Evolutionary conservation across 2,797 vertebrate genomes (phyloP).

Genomic region (Rhynchotus rufescens): DNA sequence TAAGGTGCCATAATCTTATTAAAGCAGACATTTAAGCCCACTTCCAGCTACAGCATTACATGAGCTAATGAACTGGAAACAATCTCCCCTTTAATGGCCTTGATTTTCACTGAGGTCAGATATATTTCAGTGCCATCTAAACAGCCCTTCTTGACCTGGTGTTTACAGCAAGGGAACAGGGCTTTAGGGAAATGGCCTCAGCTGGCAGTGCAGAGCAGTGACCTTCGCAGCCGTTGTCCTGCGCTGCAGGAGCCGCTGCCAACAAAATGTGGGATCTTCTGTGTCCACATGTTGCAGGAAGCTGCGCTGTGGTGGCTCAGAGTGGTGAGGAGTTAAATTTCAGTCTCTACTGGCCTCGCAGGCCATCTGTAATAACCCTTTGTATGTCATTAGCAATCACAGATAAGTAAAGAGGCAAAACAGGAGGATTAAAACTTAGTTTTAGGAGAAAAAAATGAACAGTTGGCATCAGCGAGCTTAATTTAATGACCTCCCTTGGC

Average conservation of each 20-base stretch:
- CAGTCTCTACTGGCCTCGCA: neutral
- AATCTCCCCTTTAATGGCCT: neutral
- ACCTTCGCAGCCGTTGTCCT: neutral
- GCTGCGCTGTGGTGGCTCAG: neutral
- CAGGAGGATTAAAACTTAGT: neutral
- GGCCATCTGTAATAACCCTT: neutral
- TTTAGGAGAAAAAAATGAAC: neutral
- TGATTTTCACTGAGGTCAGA: neutral
- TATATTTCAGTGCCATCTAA: neutral
- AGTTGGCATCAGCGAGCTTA: neutral
- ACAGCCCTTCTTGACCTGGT: neutral
- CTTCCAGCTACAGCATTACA: neutral
- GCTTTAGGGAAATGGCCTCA: neutral
- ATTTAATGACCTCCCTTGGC: neutral
- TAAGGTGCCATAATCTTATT: neutral
- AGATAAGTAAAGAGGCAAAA: neutral
- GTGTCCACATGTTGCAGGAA: neutral
- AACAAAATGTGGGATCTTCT: neutral
- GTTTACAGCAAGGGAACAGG: accelerated
- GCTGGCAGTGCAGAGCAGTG: neutral
- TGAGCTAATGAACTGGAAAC: neutral
- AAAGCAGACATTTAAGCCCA: neutral
- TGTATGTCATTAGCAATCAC: neutral
- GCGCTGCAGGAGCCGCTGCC: accelerated
- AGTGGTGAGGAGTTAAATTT: neutral